Evolutionary conservation across 2,888 invertebrate genomes (phyloP).

Genomic region (Plebejus anna): DNA sequence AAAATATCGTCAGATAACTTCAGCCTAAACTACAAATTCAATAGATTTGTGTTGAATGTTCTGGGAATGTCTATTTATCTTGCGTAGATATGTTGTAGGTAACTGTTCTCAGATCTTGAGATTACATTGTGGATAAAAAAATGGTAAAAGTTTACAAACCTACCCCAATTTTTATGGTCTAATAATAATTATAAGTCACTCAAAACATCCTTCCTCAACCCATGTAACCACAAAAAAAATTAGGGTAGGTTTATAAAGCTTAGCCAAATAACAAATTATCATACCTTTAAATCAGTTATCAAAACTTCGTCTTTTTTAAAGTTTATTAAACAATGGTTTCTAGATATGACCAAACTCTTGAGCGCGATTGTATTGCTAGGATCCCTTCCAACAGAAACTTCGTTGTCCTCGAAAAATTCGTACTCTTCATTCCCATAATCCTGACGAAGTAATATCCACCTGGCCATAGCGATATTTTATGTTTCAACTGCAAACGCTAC

Average conservation of each 20-base stretch:
- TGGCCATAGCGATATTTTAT: conserved; percentile 50
- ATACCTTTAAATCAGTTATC: conserved; percentile 64
- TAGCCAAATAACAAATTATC: not conserved
- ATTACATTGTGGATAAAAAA: not conserved
- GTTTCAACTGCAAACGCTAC: not conserved
- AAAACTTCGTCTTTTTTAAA: conserved; percentile 52
- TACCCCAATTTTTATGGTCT: too few species aligned
- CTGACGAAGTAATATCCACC: conserved; percentile 64
- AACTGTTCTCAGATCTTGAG: not conserved
- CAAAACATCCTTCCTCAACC: not conserved
- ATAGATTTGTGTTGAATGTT: too few species aligned
- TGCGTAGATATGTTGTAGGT: too few species aligned
- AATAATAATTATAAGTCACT: too few species aligned
- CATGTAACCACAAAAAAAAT: not conserved
- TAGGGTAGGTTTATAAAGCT: too few species aligned
- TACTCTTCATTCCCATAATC: conserved; percentile 55
- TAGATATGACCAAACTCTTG: conserved; percentile 63
- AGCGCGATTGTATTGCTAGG: conserved; percentile 55
- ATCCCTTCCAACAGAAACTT: conserved; percentile 62
- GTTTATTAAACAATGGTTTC: conserved; percentile 61
- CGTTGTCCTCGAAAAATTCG: conserved; percentile 55
- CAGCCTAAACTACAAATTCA: too few species aligned
- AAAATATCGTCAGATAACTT: too few species aligned
- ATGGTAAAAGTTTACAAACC: not conserved
- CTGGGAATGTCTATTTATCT: too few species aligned